A percentile compares a stretch with the other conserved stretches of the same genome.
Evolutionary conservation across 1,140 invertebrate genomes (phyloP).

Genomic region (Drosophila navojoa): DNA sequence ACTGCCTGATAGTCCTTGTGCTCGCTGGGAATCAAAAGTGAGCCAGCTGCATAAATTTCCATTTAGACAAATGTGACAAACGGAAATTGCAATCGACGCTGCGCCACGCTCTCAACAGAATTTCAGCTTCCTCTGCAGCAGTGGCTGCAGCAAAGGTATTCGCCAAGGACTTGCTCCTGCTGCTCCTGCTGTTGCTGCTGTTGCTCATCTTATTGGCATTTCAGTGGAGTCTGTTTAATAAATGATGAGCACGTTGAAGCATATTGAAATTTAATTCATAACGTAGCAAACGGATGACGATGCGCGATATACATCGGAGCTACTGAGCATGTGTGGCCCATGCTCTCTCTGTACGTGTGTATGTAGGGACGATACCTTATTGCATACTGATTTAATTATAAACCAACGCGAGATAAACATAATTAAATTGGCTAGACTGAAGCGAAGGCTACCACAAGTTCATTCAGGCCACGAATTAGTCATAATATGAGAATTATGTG

Average conservation of each 20-base stretch:
- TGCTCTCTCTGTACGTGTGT: background rate
- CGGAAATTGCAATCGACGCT: slow-evolving; percentile 77
- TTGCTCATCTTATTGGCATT: slow-evolving; percentile 61
- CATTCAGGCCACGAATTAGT: too few species aligned
- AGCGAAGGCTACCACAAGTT: too few species aligned
- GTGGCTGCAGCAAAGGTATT: slow-evolving; percentile 27
- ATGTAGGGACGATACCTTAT: background rate
- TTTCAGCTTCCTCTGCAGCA: slow-evolving; percentile 57
- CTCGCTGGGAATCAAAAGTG: background rate
- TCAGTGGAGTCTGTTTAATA: slow-evolving; percentile 55
- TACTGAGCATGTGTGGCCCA: background rate
- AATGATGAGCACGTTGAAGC: slow-evolving; percentile 78
- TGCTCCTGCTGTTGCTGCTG: slow-evolving; percentile 44
- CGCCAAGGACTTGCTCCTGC: slow-evolving; percentile 53
- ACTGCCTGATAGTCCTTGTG: background rate
- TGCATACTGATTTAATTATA: slow-evolving; percentile 32
- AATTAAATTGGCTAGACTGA: slow-evolving; percentile 13
- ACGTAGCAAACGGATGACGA: slow-evolving; percentile 50
- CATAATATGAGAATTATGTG: too few species aligned
- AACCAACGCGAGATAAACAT: slow-evolving; percentile 9
- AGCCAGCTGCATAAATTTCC: slow-evolving; percentile 72
- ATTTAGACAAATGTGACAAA: slow-evolving; percentile 81
- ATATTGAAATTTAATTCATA: slow-evolving; percentile 82
- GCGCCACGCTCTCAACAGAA: slow-evolving; percentile 52
- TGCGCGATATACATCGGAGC: slow-evolving; percentile 7